Evolutionary conservation across 2,113 vertebrate genomes (phyloP), one percentile per base, ranked within the genome.

Genomic region (Chelonoidis abingdonii): DNA sequence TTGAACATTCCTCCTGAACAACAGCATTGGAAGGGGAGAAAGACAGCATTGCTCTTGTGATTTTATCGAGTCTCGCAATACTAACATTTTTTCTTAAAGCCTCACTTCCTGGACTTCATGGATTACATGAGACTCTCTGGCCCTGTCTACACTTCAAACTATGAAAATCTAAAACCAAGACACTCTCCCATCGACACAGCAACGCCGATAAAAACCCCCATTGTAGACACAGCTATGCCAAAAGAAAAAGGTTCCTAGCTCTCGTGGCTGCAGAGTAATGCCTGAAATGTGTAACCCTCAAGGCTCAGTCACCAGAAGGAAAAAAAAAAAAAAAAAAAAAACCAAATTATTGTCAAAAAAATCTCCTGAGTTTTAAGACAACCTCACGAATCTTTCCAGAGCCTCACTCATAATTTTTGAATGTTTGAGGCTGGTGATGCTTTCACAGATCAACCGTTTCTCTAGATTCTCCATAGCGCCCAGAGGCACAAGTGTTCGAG

Each of bases 381-480:
- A 16, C 27, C 41, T 47, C 75, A 47, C 22, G 50, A 81, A 9
- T 50, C 38, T 19, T 62, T 2, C 38, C 31, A 14, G 12, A 47
- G 22, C n/a, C 25, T 56, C 41, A 19, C 27, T 80, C 57, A 8
- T 27, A 9, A 72, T 90, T 89, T 72, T 41, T 81, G 57, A 90
- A 16, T 0, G 1, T 53, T 57, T 41, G 41, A 21, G 2, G 57
- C 31, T 41, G 52, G 53, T 3, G 21, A 49, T 10, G 80, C 35
- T 13, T 54, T 47, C 21, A 59, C n/a, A 50, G 1, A 27, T 17
- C 62, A 13, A 1, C 5, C 27, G 44, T 6, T 27, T 13, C 27
- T 22, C 29, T 94, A n/a, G 87, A 90, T 90, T 87, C 91, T 78
- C 95, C 94, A 94, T 93, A 94, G 95, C 75, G 56, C 56, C 8